phyloP scores from a whole-genome alignment of 2,113 vertebrate genomes.

The Butastur rufipennis region DNA sequence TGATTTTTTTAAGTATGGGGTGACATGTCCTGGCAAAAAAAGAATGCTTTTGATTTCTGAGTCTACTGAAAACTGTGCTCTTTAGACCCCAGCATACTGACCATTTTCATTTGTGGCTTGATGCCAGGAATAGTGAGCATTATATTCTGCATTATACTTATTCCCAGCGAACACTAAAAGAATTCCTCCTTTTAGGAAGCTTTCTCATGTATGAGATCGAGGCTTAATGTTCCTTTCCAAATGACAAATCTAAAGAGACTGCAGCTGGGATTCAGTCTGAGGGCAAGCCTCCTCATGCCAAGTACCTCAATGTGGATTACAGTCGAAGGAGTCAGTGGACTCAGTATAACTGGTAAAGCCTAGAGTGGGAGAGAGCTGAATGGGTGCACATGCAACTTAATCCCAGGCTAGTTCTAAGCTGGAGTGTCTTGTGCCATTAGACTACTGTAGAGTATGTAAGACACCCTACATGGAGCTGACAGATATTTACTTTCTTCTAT shows the following conservation, averaged over 20 bases:
- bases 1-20: background rate
- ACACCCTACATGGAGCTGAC: background rate
- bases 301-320: background rate
- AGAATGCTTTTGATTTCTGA: background rate
- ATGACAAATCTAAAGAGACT: background rate
- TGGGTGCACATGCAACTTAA: background rate
- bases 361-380: background rate
- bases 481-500: background rate
- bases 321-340: background rate
- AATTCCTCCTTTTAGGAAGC: background rate
- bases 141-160: background rate
- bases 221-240: background rate
- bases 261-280: background rate
- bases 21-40: background rate
- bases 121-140: background rate
- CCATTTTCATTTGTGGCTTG: background rate
- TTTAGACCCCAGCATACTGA: background rate
- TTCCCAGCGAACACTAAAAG: background rate
- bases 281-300: background rate
- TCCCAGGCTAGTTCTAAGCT: background rate
- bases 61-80: background rate
- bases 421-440: background rate
- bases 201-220: background rate
- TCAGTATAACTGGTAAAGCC: background rate
- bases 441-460: background rate